Percentiles rank a stretch among this genome's conserved stretches.
Conservation (phyloP, 2,797 vertebrate species). For the Harpagifer antarcticus region DNA sequence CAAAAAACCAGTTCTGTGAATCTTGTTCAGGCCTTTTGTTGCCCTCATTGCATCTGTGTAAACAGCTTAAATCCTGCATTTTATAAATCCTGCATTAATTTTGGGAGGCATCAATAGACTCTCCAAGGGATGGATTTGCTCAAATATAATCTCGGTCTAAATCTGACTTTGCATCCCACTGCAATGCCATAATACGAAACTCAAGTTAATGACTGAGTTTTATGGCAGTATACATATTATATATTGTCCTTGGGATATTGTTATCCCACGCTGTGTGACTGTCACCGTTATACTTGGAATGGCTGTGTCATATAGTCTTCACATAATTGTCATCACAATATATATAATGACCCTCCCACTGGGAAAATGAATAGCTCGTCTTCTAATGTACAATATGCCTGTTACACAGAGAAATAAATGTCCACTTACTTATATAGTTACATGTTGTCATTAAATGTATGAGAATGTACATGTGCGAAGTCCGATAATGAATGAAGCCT, state of each 20-base stretch:
- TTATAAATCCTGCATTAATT: constrained; percentile 70
- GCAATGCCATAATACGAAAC: neutral
- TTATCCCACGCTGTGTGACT: neutral
- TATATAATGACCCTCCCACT: neutral
- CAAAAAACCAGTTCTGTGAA: constrained; percentile 20
- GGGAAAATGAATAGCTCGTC: neutral
- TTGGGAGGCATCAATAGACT: constrained; percentile 47
- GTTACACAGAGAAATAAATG: neutral
- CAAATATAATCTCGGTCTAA: constrained; percentile 61
- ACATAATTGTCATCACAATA: neutral
- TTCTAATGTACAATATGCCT: neutral
- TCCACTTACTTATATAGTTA: neutral
- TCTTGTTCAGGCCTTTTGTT: constrained; percentile 36
- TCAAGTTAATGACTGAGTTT: neutral
- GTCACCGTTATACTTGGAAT: neutral
- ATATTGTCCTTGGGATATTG: neutral
- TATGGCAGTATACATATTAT: neutral
- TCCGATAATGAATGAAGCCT: neutral
- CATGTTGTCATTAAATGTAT: neutral
- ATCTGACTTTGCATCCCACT: constrained; percentile 34
- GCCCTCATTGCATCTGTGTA: constrained; percentile 50
- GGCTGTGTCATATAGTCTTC: neutral
- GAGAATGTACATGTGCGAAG: neutral
- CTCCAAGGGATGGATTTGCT: constrained; percentile 55
- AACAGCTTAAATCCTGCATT: constrained; percentile 64